These are phyloP conservation scores for Gymnodraco acuticeps DNA, from an alignment of 2,797 vertebrate genomes.

Conservation along the genomic window DNA sequence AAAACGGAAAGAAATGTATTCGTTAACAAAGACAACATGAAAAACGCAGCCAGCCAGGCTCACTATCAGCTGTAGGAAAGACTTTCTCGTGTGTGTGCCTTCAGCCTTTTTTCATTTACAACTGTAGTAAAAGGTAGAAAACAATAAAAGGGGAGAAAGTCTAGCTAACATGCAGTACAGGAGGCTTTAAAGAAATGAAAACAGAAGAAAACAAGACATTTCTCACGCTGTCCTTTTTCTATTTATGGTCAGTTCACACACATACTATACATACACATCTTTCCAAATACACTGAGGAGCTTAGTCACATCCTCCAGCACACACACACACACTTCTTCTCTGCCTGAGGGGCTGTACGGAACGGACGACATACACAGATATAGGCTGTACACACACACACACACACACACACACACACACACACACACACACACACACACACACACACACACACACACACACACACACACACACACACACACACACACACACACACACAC, in stretches of 20 bases:
- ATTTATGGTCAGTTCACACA: slow-evolving; percentile 18
- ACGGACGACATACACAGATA: too few relatives aligned
- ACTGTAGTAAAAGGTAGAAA: background rate
- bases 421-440: slow-evolving; percentile 8
- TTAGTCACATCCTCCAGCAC: background rate
- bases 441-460: background rate
- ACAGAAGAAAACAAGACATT: background rate
- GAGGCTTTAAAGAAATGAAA: background rate
- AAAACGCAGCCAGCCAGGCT: background rate
- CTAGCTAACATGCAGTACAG: background rate
- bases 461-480: slow-evolving; percentile 9
- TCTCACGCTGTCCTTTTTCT: slow-evolving; percentile 8
- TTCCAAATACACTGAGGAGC: slow-evolving; percentile 8
- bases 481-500: background rate
- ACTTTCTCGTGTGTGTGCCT: background rate
- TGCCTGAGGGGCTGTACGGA: too few relatives aligned
- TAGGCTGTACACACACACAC: background rate
- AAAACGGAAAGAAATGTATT: background rate
- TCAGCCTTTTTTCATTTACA: slow-evolving; percentile 11
- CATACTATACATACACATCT: slow-evolving; percentile 1
- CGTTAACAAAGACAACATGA: slow-evolving; percentile 10
- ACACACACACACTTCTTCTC: slow-evolving; percentile 5
- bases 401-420: slow-evolving; percentile 1
- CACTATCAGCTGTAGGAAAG: slow-evolving; percentile 9
- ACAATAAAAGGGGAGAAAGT: slow-evolving; percentile 1